phyloP scores from a whole-genome alignment of 2,888 invertebrate genomes.

The Andrena bicolor region DNA sequence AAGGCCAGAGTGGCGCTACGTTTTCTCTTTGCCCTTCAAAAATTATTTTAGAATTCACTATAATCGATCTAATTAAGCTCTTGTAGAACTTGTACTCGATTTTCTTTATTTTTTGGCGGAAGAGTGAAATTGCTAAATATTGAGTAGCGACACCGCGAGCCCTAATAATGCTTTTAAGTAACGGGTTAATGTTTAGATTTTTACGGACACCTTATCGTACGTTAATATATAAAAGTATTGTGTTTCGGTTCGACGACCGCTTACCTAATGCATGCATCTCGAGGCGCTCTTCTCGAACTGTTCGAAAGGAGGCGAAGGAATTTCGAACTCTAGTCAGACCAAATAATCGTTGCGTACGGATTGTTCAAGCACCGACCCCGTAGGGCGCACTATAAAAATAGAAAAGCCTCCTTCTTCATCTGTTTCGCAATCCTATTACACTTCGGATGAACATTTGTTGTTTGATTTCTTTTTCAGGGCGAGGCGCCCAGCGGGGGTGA shows the following conservation, averaged over 20 bases:
- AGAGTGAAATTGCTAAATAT: neutral
- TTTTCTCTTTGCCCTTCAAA: neutral
- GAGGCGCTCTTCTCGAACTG: conserved; percentile 66
- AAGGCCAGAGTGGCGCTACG: conserved; percentile 58
- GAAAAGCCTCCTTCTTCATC: conserved; percentile 36
- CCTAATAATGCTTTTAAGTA: neutral
- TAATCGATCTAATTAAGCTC: too few species aligned
- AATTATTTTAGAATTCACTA: too few species aligned
- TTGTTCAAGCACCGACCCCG: conserved; percentile 83
- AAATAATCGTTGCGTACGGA: conserved; percentile 79
- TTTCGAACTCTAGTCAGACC: conserved; percentile 75
- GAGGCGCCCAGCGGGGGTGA: conserved; percentile 71
- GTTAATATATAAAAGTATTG: conserved; percentile 8
- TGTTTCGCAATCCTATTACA: neutral
- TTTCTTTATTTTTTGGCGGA: neutral
- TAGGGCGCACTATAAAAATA: conserved; percentile 80
- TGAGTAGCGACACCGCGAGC: conserved; percentile 55
- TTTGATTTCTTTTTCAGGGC: conserved; percentile 67
- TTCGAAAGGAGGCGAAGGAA: conserved; percentile 65
- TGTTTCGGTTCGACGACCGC: conserved; percentile 53
- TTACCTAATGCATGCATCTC: conserved; percentile 73
- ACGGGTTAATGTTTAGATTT: neutral
- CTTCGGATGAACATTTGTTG: neutral
- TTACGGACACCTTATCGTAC: neutral
- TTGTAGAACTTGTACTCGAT: neutral